phyloP scores from a whole-genome alignment of 2,113 vertebrate species.

The Oncorhynchus clarkii region DNA sequence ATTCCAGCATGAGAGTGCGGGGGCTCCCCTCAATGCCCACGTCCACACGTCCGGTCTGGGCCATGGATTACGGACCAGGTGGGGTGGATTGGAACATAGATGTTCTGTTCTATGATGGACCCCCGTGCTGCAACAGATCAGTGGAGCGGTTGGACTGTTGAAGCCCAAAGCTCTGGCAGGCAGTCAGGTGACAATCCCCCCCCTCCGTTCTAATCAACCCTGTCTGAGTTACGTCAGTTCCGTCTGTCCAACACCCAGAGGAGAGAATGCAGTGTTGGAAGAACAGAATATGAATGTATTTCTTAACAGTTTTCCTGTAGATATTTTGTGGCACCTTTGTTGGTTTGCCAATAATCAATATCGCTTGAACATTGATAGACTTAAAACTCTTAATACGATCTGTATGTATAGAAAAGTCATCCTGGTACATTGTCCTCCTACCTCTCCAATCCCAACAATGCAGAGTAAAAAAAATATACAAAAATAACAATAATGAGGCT shows the following conservation, averaged over 20 bases:
- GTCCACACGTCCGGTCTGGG: constrained; percentile 16
- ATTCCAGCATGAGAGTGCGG: constrained; percentile 2
- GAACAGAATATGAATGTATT: too few relatives aligned
- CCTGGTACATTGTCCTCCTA: too few relatives aligned
- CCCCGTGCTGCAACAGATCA: constrained; percentile 41
- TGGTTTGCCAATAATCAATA: background rate
- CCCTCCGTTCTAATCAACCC: too few relatives aligned
- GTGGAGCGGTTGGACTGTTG: constrained; percentile 21
- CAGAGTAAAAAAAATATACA: too few relatives aligned
- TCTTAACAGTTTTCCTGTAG: too few relatives aligned
- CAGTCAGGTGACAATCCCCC: constrained; percentile 13
- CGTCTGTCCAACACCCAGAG: background rate
- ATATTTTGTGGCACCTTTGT: too few relatives aligned
- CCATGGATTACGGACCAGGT: background rate
- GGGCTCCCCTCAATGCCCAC: constrained; percentile 21
- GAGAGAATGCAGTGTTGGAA: too few relatives aligned
- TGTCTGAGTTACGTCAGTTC: too few relatives aligned
- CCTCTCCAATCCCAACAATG: too few relatives aligned
- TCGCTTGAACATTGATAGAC: background rate
- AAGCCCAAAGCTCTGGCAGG: constrained; percentile 23
- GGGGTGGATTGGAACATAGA: constrained; percentile 28
- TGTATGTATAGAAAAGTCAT: too few relatives aligned
- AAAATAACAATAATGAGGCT: too few relatives aligned
- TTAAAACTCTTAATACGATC: too few relatives aligned
- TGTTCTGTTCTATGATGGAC: constrained; percentile 42